phyloP scores from a whole-genome alignment of 2,888 invertebrate genomes.

The Saturnia pavonia region DNA sequence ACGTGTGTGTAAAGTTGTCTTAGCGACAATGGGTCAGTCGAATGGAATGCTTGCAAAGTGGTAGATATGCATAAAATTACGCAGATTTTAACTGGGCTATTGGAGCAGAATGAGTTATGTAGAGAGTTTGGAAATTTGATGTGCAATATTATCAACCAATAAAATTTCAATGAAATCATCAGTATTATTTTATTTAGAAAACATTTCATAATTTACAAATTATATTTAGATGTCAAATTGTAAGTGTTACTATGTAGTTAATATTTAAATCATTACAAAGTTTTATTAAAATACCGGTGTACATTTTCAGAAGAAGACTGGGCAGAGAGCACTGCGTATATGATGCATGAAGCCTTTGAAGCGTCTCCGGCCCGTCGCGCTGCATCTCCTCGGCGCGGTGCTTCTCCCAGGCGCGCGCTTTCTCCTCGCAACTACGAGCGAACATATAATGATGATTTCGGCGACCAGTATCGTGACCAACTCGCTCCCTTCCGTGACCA shows the following conservation, averaged over 20 bases:
- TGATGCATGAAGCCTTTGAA: constrained; percentile 83
- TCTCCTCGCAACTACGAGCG: constrained; percentile 55
- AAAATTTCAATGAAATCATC: neutral
- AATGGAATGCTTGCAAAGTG: constrained; percentile 42
- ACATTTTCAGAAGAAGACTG: constrained; percentile 87
- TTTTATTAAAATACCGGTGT: neutral
- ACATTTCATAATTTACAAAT: neutral
- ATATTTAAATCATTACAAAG: neutral
- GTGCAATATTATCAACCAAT: constrained; percentile 18
- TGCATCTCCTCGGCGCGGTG: constrained; percentile 45
- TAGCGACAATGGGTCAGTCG: constrained; percentile 55
- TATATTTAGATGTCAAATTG: neutral
- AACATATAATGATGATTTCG: constrained; percentile 47
- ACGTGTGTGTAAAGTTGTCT: constrained; percentile 43
- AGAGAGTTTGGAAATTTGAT: constrained; percentile 37
- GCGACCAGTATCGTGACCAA: constrained; percentile 53
- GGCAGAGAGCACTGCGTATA: constrained; percentile 85
- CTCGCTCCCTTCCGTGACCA: constrained; percentile 55
- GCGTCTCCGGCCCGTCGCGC: constrained; percentile 55
- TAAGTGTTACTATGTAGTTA: neutral
- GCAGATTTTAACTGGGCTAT: constrained; percentile 49
- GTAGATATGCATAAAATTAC: constrained; percentile 50
- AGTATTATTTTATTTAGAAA: neutral
- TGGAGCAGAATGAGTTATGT: constrained; percentile 37
- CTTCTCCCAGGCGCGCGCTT: constrained; percentile 47